These are phyloP conservation scores for Drosophila sucinea DNA, from an alignment of 1,140 invertebrate genomes.

Conservation along the genomic window DNA sequence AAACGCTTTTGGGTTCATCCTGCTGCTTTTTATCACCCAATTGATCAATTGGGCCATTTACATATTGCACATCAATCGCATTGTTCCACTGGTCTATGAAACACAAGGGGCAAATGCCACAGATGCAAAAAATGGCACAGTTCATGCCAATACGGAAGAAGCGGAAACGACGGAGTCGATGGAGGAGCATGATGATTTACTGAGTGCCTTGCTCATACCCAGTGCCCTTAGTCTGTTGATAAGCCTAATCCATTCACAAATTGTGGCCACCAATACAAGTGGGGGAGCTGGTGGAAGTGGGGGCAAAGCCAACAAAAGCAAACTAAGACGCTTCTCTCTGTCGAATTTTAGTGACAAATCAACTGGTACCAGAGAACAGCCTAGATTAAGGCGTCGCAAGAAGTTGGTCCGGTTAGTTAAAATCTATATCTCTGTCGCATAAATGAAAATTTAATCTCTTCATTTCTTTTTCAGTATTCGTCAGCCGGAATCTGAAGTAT, in stretches of 20 bases:
- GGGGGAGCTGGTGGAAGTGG: slow-evolving; percentile 22
- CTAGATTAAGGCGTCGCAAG: slow-evolving; percentile 68
- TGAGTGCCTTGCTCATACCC: slow-evolving; percentile 87
- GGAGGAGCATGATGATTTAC: slow-evolving; percentile 67
- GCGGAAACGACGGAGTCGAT: neutral
- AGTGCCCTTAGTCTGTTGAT: slow-evolving; percentile 91
- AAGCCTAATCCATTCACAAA: slow-evolving; percentile 95
- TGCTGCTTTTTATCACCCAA: slow-evolving; percentile 91
- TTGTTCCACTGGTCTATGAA: slow-evolving; percentile 41
- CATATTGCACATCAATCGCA: slow-evolving; percentile 84
- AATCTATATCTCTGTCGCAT: neutral
- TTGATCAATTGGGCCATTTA: slow-evolving; percentile 88
- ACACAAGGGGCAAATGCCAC: slow-evolving; percentile 29
- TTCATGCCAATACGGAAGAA: slow-evolving; percentile 38
- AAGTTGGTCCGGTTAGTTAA: slow-evolving; percentile 78
- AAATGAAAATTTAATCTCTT: neutral
- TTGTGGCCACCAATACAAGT: slow-evolving; percentile 88
- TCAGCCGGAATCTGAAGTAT: slow-evolving; percentile 49
- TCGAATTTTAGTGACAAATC: slow-evolving; percentile 64
- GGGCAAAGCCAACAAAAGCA: slow-evolving; percentile 68
- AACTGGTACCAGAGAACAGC: slow-evolving; percentile 58
- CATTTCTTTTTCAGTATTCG: slow-evolving; percentile 39
- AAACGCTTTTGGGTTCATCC: slow-evolving; percentile 88
- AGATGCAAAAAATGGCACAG: neutral
- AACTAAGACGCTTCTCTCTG: slow-evolving; percentile 76